Conservation (phyloP, 1,140 invertebrate species). For the Halictus rubicundus region DNA sequence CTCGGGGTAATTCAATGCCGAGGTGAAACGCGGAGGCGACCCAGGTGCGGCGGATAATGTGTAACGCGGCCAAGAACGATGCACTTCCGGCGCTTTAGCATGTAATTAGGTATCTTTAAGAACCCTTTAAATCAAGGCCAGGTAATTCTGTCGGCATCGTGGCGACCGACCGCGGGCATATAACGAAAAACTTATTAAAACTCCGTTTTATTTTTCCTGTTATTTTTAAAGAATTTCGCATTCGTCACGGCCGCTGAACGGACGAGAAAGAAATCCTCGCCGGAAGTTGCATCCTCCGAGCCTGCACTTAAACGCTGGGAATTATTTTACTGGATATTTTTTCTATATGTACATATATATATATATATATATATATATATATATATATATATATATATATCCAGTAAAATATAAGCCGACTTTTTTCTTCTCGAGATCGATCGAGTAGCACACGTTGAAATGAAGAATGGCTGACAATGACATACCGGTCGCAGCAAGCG, state of each 20-base stretch:
- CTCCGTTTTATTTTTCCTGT: conserved; percentile 8
- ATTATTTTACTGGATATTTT: too few relatives aligned
- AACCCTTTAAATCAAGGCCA: conserved; percentile 54
- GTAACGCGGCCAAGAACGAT: conserved; percentile 28
- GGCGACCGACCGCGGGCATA: conserved; percentile 31
- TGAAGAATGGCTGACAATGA: conserved; percentile 24
- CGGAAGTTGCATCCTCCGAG: neutral
- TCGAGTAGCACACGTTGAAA: neutral
- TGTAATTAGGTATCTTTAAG: conserved; percentile 57
- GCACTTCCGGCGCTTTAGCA: conserved; percentile 52
- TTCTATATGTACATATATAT: too few relatives aligned
- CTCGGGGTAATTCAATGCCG: conserved; percentile 1
- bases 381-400: too few relatives aligned
- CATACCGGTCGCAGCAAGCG: neutral
- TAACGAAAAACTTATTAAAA: conserved; percentile 35
- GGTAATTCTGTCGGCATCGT: conserved; percentile 16
- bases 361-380: too few relatives aligned
- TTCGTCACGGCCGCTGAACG: neutral
- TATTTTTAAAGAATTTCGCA: neutral
- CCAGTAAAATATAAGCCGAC: neutral
- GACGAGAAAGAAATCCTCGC: neutral
- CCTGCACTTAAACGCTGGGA: neutral
- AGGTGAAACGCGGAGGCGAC: conserved; percentile 18
- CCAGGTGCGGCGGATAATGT: conserved; percentile 53
- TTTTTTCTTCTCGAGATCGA: neutral